Conservation (phyloP, 2,888 invertebrate genomes). For the Ochropleura leucogaster region DNA sequence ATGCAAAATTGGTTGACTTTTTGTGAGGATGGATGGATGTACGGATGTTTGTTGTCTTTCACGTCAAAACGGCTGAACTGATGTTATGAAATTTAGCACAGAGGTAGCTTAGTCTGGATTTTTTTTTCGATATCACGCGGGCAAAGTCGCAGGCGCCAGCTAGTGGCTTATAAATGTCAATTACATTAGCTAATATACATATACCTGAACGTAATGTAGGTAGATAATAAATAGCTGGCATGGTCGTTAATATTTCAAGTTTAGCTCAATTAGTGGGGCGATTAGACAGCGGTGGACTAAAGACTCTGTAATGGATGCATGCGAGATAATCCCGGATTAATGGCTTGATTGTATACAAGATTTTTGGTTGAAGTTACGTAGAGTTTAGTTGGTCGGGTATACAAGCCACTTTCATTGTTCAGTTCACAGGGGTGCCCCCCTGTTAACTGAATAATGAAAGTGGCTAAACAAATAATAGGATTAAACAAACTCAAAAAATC, state of each 20-base stretch:
- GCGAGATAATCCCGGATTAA: constrained; percentile 36
- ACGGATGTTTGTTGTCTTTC: too few species aligned
- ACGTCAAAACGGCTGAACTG: too few species aligned
- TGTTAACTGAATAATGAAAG: too few species aligned
- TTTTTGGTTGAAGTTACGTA: constrained; percentile 23
- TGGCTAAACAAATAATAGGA: too few species aligned
- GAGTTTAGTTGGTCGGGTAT: neutral
- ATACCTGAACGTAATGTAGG: neutral
- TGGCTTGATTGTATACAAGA: neutral
- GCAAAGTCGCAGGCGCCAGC: too few species aligned
- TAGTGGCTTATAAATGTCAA: neutral
- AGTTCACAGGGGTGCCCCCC: too few species aligned
- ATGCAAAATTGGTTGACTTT: too few species aligned
- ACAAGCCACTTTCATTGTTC: neutral
- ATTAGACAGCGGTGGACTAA: constrained; percentile 37
- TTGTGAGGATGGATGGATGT: too few species aligned
- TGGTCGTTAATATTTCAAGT: constrained; percentile 35
- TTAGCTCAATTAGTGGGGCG: constrained; percentile 42
- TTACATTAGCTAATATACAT: neutral
- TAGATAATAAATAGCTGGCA: constrained; percentile 12
- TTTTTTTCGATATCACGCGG: too few species aligned
- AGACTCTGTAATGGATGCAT: constrained; percentile 44
- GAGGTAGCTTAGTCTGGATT: too few species aligned
- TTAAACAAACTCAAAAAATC: too few species aligned
- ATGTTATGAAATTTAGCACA: too few species aligned